A percentile compares a stretch with the other conserved stretches of the same genome.
These are phyloP conservation scores for Pyrgus malvae DNA, from an alignment of 2,888 invertebrate species.

Conservation along the genomic window DNA sequence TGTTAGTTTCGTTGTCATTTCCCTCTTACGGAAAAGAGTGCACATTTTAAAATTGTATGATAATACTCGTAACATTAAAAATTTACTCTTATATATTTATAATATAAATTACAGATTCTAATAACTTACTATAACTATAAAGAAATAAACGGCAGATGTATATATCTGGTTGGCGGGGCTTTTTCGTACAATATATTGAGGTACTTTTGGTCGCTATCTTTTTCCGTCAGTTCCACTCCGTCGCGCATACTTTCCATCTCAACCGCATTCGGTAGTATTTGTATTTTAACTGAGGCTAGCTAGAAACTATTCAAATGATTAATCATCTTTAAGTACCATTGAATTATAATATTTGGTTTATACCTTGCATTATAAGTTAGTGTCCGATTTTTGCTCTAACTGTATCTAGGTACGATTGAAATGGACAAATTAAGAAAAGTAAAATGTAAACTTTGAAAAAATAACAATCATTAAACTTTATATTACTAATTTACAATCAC, in stretches of 20 bases:
- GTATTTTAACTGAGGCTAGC: slow-evolving; percentile 27
- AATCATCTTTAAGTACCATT: no score
- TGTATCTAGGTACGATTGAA: no score
- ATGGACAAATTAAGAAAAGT: no score
- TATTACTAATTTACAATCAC: no score
- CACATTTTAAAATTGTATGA: background rate
- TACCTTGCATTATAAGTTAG: no score
- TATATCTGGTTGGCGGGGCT: background rate
- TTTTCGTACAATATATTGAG: background rate
- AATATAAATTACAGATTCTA: background rate
- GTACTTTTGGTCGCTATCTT: slow-evolving; percentile 29
- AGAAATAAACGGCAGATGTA: background rate
- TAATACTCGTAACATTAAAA: no score
- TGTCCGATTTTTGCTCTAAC: no score
- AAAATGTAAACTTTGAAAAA: no score
- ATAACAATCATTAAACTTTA: no score
- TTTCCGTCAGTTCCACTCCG: slow-evolving; percentile 32
- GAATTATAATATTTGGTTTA: no score
- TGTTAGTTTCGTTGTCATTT: background rate
- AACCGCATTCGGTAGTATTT: slow-evolving; percentile 31
- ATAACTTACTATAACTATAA: background rate
- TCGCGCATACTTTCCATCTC: slow-evolving; percentile 36
- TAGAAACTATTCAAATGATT: no score
- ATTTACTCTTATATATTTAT: no score
- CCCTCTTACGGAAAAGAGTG: background rate